Percentiles rank a stretch among this genome's conserved stretches.
Conservation (phyloP, 2,888 invertebrate genomes). For the Steinernema scapterisci region DNA sequence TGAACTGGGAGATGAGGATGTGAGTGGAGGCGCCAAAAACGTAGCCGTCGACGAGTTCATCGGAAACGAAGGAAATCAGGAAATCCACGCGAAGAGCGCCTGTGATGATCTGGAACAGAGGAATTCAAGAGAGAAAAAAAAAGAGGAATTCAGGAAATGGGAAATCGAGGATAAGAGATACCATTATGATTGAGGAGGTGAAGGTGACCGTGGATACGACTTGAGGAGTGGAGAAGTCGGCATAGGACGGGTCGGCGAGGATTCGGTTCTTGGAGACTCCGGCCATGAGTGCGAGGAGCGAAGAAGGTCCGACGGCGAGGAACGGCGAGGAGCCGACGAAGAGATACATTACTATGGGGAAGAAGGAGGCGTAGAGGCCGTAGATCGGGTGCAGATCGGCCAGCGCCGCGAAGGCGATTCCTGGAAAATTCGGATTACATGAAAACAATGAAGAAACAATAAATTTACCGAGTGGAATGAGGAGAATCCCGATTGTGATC, state of each 20-base stretch:
- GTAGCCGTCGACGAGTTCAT: slow-evolving; percentile 27
- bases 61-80: slow-evolving; percentile 6
- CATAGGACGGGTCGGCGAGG: slow-evolving; percentile 6
- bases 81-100: slow-evolving; percentile 12
- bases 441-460: too few relatives aligned
- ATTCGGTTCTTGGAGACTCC: slow-evolving; percentile 26
- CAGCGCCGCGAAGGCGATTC: slow-evolving; percentile 71
- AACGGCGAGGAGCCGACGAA: slow-evolving; percentile 76
- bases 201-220: slow-evolving; percentile 25
- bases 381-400: slow-evolving; percentile 70
- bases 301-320: slow-evolving; percentile 19
- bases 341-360: slow-evolving; percentile 83
- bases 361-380: slow-evolving; percentile 83
- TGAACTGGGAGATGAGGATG: slow-evolving; percentile 18
- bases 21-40: slow-evolving; percentile 9
- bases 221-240: neutral
- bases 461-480: slow-evolving; percentile 79
- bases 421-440: too few relatives aligned
- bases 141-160: too few relatives aligned
- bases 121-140: too few relatives aligned
- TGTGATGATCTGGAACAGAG: neutral
- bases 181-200: slow-evolving; percentile 6
- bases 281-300: slow-evolving; percentile 15
- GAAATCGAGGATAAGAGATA: too few relatives aligned
- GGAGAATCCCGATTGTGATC: slow-evolving; percentile 83